Base-by-base conservation (phyloP, 2,888 invertebrate genomes). In the Sinopyrophorus schimmeli region DNA sequence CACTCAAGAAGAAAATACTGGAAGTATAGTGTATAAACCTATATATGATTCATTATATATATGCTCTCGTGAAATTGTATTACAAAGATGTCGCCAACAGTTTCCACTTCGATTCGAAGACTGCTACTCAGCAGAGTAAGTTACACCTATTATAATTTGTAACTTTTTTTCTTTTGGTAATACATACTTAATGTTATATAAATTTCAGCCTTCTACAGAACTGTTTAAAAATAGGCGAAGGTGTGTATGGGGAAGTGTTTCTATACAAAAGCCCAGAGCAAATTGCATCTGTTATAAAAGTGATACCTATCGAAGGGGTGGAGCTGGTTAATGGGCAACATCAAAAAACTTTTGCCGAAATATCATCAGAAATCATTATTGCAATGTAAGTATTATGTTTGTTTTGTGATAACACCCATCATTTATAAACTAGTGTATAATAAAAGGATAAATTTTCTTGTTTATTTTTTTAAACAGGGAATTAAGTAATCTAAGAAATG, bases 191-290 rank as follows among this genome's bases (percentile, higher is more conserved):
- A 12, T 11, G 5, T 30, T 30, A 6, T 16, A 2, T 3, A 28
- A 10, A 14, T 9, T 30, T 16, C n/a, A 86, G 83, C 53, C 75
- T 77, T 43, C 74, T 89, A 64, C 76, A 79, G 59, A 77, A 83
- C 58, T 85, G 88, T 67, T 80, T 79, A 66, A 97, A 97, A 78
- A 89, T 97, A 58, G 97, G 96, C 34, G 97, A 97, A 76, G 97
- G 97, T 18, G 89, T 93, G 10, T 97, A 90, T 68, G 96, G 96
- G 1, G 97, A 97, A 74, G 96, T 96, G 4, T 97, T 89, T 70
- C 77, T 87, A 55, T 80, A 79, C 70, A 76, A 80, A 47, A 80
- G 80, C 48, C 76, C 76, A 42, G 71, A 75, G 20, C 77, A 78
- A 35, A 69, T 69, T 6, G 37, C 12, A 30, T 80, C 83, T 37